Evolutionary conservation across 2,113 vertebrate genomes (phyloP), one percentile per base, ranked within the genome.

Genomic region (Leiothrix lutea): DNA sequence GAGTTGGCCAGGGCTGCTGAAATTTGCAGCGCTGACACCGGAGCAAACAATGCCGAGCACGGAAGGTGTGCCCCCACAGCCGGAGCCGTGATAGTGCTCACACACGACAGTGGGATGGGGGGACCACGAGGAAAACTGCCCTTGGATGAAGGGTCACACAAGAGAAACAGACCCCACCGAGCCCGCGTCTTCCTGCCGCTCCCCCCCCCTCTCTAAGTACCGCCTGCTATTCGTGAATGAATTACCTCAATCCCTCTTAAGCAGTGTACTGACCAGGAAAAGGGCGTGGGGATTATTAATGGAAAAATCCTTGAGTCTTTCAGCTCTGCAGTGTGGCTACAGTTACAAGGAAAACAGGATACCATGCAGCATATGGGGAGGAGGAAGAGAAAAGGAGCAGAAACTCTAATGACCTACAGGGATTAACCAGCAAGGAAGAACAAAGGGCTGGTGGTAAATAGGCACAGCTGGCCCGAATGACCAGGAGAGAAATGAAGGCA

Each of bases 221-320:
- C 0, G 67, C 58, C 96, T 97, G 97, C 91, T 94, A 86, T 87
- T 97, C 69, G 50, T 96, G 96, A 98, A 98, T 89, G 94, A 97
- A 97, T 97, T 95, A 97, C 96, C 95, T 97, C 97, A 96, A 92
- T 91, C 82, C 86, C 95, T 92, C 92, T 97, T 88, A 90, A 97
- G 92, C 88, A 93, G 89, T 42, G 82, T 31, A 70, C 50, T 72
- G 79, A 97, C 87, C 91, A 97, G 94, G 95, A 96, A 97, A 94
- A 97, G 95, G 97, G 98, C 11, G 81, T 94, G 87, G 95, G 79
- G 92, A 89, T 96, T 96, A 94, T 93, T 88, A 97, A 95, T 64
- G 88, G 97, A 97, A 98, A 98, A 97, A 97, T 94, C 97, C 95
- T 97, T 97, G 95, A 97, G 95, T 86, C 90, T 86, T 93, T 83